A percentile compares a stretch with the other conserved stretches of the same genome.
These are phyloP conservation scores for Nephrocerus scutellatus DNA, from an alignment of 2,888 invertebrate genomes.

Conservation along the genomic window DNA sequence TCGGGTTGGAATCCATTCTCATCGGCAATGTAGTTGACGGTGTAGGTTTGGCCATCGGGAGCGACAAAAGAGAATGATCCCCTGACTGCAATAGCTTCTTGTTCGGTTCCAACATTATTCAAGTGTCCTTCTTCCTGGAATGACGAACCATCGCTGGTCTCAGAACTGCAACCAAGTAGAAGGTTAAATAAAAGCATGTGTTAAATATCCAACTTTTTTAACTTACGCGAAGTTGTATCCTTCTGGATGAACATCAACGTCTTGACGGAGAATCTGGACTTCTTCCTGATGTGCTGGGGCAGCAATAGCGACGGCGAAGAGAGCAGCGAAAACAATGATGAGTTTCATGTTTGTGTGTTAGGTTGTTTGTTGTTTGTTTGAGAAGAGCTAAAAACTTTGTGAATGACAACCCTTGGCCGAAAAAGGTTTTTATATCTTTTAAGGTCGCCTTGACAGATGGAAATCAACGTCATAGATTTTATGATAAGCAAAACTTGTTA, in stretches of 20 bases:
- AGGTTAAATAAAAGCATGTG: slow-evolving; percentile 14
- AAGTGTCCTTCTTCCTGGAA: slow-evolving; percentile 50
- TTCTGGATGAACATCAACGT: neutral
- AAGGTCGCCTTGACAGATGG: too few species aligned
- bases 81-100: slow-evolving; percentile 48
- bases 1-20: slow-evolving; percentile 44
- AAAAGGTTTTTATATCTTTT: too few species aligned
- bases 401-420: too few species aligned
- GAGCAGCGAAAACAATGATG: slow-evolving; percentile 37
- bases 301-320: slow-evolving; percentile 34
- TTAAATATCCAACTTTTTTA: too few species aligned
- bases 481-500: too few species aligned
- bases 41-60: slow-evolving; percentile 52
- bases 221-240: neutral
- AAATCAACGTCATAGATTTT: too few species aligned
- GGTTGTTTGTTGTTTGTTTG: slow-evolving; percentile 13
- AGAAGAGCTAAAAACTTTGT: slow-evolving; percentile 1
- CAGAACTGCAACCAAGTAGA: slow-evolving; percentile 47
- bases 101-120: slow-evolving; percentile 50
- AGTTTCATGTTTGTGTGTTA: slow-evolving; percentile 38
- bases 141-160: slow-evolving; percentile 50
- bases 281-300: slow-evolving; percentile 35
- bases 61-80: slow-evolving; percentile 51
- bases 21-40: slow-evolving; percentile 47
- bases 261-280: slow-evolving; percentile 48